Conservation (phyloP, 2,888 invertebrate species). For the Drosophila subsilvestris region DNA sequence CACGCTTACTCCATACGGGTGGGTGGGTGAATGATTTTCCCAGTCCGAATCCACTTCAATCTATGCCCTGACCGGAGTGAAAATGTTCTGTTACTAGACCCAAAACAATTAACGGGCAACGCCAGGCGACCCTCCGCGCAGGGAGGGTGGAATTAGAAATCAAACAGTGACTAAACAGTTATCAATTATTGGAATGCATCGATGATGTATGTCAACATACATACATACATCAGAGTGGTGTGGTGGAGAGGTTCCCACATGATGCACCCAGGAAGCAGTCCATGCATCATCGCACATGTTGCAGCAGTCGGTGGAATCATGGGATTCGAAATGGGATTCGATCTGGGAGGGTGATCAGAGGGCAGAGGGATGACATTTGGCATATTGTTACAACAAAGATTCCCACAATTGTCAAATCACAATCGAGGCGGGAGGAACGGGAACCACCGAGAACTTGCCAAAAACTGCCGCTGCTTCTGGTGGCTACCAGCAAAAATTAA, state of each 20-base stretch:
- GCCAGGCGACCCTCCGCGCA: slow-evolving; percentile 44
- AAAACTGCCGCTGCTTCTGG: slow-evolving; percentile 29
- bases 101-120: slow-evolving; percentile 59
- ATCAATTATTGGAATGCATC: slow-evolving; percentile 71
- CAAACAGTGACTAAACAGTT: slow-evolving; percentile 78
- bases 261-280: slow-evolving; percentile 11
- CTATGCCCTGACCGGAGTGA: slow-evolving; percentile 21
- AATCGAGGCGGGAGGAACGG: slow-evolving; percentile 28
- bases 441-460: slow-evolving; percentile 4
- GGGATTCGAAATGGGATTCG: too few relatives aligned
- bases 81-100: slow-evolving; percentile 21
- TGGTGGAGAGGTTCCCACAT: slow-evolving; percentile 52
- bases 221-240: slow-evolving; percentile 29
- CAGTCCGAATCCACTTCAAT: slow-evolving; percentile 36
- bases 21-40: slow-evolving; percentile 29
- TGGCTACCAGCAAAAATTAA: slow-evolving; percentile 74
- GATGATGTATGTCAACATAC: slow-evolving; percentile 55
- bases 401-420: slow-evolving; percentile 79
- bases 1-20: slow-evolving; percentile 40
- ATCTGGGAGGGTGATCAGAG: slow-evolving; percentile 8
- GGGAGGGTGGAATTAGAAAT: slow-evolving; percentile 48
- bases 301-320: slow-evolving; percentile 15
- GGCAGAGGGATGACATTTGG: slow-evolving; percentile 54
- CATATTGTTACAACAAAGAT: slow-evolving; percentile 67
- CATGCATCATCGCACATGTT: slow-evolving; percentile 68